Percentiles rank a stretch among this genome's conserved stretches.
Evolutionary conservation across 2,888 invertebrate genomes (phyloP).

Genomic region (Tenodera sinensis): DNA sequence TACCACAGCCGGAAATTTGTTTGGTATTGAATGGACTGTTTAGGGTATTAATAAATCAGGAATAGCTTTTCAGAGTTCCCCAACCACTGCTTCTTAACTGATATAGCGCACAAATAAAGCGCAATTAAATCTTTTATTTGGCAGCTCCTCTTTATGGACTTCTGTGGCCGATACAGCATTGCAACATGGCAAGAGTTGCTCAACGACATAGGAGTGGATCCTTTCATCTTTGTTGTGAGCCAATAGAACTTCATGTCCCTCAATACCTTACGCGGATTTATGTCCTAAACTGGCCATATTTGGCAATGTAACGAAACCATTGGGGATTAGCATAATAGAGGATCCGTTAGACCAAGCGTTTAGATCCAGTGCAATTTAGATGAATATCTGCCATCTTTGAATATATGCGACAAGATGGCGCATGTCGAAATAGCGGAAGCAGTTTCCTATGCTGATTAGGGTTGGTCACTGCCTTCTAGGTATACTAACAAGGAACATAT

Average conservation of each 20-base stretch:
- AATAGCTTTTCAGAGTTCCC: too few relatives aligned
- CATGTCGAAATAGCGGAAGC: not conserved
- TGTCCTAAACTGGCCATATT: not conserved
- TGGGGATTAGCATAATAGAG: not conserved
- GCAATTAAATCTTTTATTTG: too few relatives aligned
- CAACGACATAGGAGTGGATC: not conserved
- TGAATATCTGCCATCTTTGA: not conserved
- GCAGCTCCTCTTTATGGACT: too few relatives aligned
- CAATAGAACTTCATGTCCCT: not conserved
- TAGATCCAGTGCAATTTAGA: not conserved
- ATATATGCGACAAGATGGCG: not conserved
- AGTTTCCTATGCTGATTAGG: not conserved
- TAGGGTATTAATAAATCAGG: too few relatives aligned
- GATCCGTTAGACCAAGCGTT: not conserved
- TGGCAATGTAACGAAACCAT: not conserved
- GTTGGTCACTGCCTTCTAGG: too few relatives aligned
- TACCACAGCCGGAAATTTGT: too few relatives aligned
- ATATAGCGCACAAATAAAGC: too few relatives aligned
- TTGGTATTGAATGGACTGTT: too few relatives aligned
- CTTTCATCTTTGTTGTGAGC: not conserved
- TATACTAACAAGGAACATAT: too few relatives aligned
- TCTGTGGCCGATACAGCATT: too few relatives aligned
- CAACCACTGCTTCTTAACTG: too few relatives aligned
- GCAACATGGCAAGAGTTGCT: not conserved
- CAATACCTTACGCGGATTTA: not conserved